Conservation (phyloP, 2,113 vertebrate genomes). For the Thalassarche chlororhynchos region DNA sequence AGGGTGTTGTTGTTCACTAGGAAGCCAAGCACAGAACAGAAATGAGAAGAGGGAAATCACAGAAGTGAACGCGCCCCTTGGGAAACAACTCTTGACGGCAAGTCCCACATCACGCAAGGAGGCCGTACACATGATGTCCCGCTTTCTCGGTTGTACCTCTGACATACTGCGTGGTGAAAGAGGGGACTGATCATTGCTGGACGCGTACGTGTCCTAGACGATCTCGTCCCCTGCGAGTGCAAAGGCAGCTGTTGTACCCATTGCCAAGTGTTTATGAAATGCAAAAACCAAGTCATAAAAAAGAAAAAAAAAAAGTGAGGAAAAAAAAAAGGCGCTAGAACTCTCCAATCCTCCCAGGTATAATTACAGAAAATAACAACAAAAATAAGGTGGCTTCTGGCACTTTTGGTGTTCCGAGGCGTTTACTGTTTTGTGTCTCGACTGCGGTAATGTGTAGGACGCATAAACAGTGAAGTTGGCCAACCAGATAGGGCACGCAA, state of each 20-base stretch:
- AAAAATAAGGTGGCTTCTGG: conserved; percentile 39
- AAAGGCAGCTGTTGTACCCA: not conserved
- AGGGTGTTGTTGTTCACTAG: not conserved
- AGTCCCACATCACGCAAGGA: not conserved
- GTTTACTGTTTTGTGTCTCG: conserved; percentile 13
- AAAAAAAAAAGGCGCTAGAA: not conserved
- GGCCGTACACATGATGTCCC: accelerated
- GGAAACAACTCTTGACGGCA: not conserved
- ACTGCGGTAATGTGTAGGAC: not conserved
- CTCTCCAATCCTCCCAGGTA: not conserved
- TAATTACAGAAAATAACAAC: conserved; percentile 53
- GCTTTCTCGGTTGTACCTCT: not conserved
- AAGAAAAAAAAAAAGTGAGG: not conserved
- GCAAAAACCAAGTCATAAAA: not conserved
- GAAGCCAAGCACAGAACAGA: not conserved
- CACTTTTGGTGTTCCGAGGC: not conserved
- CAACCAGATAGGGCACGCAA: not conserved
- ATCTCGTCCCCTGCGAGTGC: not conserved
- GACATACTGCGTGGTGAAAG: not conserved
- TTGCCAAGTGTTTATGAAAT: not conserved
- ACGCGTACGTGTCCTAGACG: not conserved
- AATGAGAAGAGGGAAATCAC: not conserved
- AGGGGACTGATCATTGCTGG: not conserved
- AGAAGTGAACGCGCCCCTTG: accelerated
- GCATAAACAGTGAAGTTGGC: not conserved